A percentile compares a stretch with the other conserved stretches of the same genome.
These are phyloP conservation scores for Plectus sambesii DNA, from an alignment of 1,140 invertebrate species.

Conservation along the genomic window DNA sequence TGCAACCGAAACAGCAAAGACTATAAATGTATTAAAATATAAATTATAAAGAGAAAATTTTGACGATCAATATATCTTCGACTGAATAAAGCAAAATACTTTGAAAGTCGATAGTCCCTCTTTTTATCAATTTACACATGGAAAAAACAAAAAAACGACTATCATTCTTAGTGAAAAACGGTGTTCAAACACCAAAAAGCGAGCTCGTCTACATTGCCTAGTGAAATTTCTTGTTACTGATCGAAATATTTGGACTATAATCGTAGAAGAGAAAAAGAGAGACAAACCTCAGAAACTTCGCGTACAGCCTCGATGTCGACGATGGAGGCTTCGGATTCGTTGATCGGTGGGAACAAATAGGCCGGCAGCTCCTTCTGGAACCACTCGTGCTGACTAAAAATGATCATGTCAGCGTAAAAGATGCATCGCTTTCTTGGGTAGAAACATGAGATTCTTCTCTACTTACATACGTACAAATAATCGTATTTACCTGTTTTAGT, in stretches of 20 bases:
- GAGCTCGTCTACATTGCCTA: too few species aligned
- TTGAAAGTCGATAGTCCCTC: not conserved
- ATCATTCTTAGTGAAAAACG: too few species aligned
- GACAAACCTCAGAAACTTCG: conserved; percentile 66
- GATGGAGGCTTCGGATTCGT: conserved; percentile 89
- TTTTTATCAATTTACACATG: too few species aligned
- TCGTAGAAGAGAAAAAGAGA: not conserved
- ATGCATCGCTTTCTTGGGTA: too few species aligned
- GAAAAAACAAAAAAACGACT: too few species aligned
- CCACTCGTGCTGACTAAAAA: conserved; percentile 81
- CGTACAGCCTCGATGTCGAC: conserved; percentile 88
- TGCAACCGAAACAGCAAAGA: too few species aligned
- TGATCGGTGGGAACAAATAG: conserved; percentile 89
- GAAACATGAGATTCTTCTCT: not conserved
- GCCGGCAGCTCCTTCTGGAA: conserved; percentile 89
- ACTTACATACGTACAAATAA: not conserved
- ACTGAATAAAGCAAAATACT: too few species aligned
- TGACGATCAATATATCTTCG: too few species aligned
- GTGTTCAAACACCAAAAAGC: too few species aligned
- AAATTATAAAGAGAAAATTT: too few species aligned
- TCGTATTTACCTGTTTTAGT: not conserved
- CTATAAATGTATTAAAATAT: conserved; percentile 6
- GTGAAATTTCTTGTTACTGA: too few species aligned
- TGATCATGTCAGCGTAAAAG: not conserved
- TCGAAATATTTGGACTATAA: conserved; percentile 11